Percentiles rank a stretch among this genome's conserved stretches.
Evolutionary conservation across 2,888 invertebrate genomes (phyloP).

Genomic region (Oxyteleia sp.): DNA sequence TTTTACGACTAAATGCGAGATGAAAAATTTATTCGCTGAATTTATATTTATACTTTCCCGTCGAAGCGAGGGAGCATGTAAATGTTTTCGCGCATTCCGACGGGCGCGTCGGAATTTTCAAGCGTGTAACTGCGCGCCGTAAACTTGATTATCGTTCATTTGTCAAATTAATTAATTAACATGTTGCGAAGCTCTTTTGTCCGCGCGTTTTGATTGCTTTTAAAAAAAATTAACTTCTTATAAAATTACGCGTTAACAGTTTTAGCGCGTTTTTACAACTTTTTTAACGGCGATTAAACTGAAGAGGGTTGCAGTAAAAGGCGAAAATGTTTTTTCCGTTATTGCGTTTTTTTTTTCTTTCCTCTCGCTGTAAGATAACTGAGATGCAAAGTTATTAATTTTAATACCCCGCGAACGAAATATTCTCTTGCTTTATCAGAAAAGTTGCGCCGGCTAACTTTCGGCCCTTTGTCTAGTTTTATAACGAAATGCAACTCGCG

Average conservation of each 20-base stretch:
- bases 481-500: background rate
- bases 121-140: background rate
- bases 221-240: conserved; percentile 6
- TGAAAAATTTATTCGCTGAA: too few relatives aligned
- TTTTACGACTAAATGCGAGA: too few relatives aligned
- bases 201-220: conserved; percentile 1
- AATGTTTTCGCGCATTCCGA: too few relatives aligned
- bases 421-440: conserved; percentile 41
- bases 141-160: background rate
- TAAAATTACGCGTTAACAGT: background rate
- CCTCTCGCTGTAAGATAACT: too few relatives aligned
- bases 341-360: conserved; percentile 3
- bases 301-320: conserved; percentile 18
- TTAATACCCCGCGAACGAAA: conserved; percentile 12
- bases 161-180: background rate
- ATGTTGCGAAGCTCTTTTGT: background rate
- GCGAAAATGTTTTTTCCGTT: conserved; percentile 18
- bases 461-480: conserved; percentile 32
- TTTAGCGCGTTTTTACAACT: conserved; percentile 30
- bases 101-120: conserved; percentile 4
- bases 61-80: too few relatives aligned
- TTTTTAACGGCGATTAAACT: conserved; percentile 31
- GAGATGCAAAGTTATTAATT: conserved; percentile 22
- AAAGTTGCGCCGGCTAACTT: conserved; percentile 32
- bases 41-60: too few relatives aligned